Conservation (phyloP, 2,797 vertebrate species). For the Apogon talboti region DNA sequence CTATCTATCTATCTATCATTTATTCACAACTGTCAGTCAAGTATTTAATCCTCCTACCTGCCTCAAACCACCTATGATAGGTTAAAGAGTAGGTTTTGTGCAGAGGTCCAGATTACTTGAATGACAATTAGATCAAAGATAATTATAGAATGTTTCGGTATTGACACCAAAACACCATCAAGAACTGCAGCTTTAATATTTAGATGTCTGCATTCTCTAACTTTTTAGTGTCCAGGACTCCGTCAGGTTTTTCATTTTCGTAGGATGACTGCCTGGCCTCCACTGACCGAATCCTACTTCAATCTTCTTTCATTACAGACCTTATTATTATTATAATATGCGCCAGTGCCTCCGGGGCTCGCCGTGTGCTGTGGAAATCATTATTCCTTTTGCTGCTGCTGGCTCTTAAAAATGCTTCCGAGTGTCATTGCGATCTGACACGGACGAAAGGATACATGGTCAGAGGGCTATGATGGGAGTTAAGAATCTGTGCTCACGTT, state of each 20-base stretch:
- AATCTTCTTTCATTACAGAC: slow-evolving; percentile 9
- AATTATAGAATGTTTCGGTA: too few relatives aligned
- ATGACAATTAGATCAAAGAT: too few relatives aligned
- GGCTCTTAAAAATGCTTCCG: neutral
- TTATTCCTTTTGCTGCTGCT: neutral
- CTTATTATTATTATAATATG: slow-evolving; percentile 18
- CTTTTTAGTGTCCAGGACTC: neutral
- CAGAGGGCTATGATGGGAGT: neutral
- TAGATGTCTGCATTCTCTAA: neutral
- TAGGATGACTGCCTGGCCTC: slow-evolving; percentile 21
- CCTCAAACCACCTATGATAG: too few relatives aligned
- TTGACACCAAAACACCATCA: too few relatives aligned
- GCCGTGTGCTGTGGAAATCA: slow-evolving; percentile 12
- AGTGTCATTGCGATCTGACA: slow-evolving; percentile 34
- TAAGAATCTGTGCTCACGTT: neutral
- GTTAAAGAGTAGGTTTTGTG: too few relatives aligned
- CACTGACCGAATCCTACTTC: slow-evolving; percentile 12
- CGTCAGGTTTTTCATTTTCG: slow-evolving; percentile 20
- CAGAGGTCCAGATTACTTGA: too few relatives aligned
- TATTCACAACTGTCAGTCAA: too few relatives aligned
- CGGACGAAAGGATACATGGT: neutral
- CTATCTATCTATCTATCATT: too few relatives aligned
- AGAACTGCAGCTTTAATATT: neutral
- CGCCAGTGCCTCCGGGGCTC: neutral
- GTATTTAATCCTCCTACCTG: too few relatives aligned